Percentiles rank a stretch among this genome's conserved stretches.
Conservation (phyloP, 2,797 vertebrate genomes). For the Tamandua tetradactyla region DNA sequence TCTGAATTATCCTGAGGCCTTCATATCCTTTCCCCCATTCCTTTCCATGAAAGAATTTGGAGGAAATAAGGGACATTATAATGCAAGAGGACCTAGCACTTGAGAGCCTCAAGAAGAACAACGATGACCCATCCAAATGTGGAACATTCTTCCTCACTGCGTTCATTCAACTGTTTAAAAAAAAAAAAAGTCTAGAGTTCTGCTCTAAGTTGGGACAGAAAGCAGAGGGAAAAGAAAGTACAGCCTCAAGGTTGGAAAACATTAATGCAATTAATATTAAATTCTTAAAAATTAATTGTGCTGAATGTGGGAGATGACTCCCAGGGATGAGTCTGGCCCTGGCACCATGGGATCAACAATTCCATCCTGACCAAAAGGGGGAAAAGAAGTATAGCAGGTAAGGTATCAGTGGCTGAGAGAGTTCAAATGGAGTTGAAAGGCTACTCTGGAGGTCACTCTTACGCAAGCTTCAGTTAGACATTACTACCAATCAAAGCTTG, state of each 20-base stretch:
- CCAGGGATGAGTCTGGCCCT: no score
- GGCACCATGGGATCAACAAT: no score
- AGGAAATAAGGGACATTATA: neutral
- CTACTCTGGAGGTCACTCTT: no score
- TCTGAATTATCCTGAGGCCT: neutral
- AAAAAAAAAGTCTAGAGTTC: neutral
- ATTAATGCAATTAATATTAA: neutral
- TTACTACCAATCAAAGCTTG: no score
- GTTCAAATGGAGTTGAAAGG: no score
- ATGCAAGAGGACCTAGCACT: neutral
- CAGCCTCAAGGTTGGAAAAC: neutral
- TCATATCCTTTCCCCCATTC: neutral
- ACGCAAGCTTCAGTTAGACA: no score
- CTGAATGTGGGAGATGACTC: no score
- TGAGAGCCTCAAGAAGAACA: neutral
- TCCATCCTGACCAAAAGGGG: no score
- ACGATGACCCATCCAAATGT: neutral
- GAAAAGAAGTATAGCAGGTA: no score
- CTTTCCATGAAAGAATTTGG: neutral
- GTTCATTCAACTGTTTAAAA: neutral
- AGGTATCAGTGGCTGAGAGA: no score
- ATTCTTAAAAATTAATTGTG: neutral
- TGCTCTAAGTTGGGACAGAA: neutral
- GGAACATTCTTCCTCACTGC: neutral
- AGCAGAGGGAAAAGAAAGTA: neutral